phyloP scores from a whole-genome alignment of 2,797 vertebrate genomes.

The Anguilla obscura region DNA sequence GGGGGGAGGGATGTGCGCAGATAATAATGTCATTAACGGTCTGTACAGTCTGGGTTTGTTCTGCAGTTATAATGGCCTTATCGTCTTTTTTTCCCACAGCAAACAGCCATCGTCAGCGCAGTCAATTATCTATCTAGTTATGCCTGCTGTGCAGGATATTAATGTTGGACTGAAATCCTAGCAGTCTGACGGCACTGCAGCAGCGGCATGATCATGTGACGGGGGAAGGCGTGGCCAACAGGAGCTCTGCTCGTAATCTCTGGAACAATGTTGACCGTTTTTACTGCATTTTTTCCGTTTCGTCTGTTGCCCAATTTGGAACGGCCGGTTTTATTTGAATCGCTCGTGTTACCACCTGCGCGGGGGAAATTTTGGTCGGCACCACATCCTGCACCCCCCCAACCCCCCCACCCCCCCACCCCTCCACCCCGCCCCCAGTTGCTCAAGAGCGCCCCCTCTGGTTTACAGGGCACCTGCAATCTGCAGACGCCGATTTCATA shows the following conservation, averaged over 20 bases:
- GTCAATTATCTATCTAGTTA: slow-evolving; percentile 21
- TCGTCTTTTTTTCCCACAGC: neutral
- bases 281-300: neutral
- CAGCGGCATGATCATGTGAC: neutral
- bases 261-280: neutral
- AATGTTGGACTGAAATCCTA: neutral
- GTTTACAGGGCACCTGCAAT: neutral
- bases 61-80: neutral
- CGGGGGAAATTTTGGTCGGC: neutral
- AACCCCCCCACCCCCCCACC: too few relatives aligned
- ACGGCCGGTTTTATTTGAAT: neutral
- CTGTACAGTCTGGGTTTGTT: neutral
- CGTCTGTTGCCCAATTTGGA: neutral
- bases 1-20: neutral
- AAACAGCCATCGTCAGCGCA: neutral
- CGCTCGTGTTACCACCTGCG: neutral
- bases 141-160: neutral
- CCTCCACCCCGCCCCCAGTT: neutral
- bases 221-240: neutral
- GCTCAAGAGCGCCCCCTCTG: neutral
- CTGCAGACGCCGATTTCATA: neutral
- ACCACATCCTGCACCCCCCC: neutral
- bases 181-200: slow-evolving; percentile 9
- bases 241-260: neutral
- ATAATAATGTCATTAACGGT: slow-evolving; percentile 22